A percentile compares a stretch with the other conserved stretches of the same genome.
Conservation (phyloP, 2,113 vertebrate genomes). For the Pteronura brasiliensis region DNA sequence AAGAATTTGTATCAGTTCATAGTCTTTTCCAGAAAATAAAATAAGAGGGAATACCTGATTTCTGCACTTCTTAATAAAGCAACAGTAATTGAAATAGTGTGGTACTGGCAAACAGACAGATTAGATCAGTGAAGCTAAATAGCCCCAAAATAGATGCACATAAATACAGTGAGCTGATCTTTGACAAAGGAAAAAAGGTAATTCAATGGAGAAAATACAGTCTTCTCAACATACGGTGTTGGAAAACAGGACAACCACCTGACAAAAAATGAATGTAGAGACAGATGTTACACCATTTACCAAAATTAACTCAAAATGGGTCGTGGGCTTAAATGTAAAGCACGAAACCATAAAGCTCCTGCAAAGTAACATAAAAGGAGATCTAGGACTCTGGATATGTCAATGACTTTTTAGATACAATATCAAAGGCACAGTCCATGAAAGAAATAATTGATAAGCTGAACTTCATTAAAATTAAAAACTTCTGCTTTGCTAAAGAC, state of each 20-base stretch:
- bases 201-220: too few relatives aligned
- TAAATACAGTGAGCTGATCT: too few relatives aligned
- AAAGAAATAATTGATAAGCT: background rate
- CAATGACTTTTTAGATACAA: background rate
- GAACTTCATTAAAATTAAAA: background rate
- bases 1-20: too few relatives aligned
- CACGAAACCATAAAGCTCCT: too few relatives aligned
- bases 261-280: too few relatives aligned
- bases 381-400: background rate
- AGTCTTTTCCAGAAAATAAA: background rate
- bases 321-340: background rate
- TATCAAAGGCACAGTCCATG: background rate
- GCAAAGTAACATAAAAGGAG: background rate
- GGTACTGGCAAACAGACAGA: background rate
- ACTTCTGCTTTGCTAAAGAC: background rate
- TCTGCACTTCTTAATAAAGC: background rate
- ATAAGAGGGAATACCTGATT: background rate
- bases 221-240: too few relatives aligned
- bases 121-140: background rate
- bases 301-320: background rate
- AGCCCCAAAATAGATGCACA: too few relatives aligned
- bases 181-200: too few relatives aligned
- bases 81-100: background rate
- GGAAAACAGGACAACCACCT: too few relatives aligned
- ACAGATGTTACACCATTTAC: too few relatives aligned